phyloP scores from a whole-genome alignment of 2,888 invertebrate genomes.

The Pegoplata infirma region DNA sequence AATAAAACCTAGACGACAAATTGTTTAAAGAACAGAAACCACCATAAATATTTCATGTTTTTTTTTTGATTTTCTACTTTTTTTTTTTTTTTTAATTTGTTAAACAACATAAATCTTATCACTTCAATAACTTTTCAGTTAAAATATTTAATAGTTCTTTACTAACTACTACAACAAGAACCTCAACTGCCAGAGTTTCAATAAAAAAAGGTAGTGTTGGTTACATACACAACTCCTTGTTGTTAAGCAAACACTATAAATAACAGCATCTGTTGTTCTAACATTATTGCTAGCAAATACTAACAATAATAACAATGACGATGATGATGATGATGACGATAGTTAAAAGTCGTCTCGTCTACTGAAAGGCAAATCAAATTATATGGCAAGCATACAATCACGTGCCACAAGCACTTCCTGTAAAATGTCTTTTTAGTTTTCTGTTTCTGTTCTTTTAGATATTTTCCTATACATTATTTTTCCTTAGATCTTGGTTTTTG shows the following conservation, averaged over 20 bases:
- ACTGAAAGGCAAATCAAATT: slow-evolving; percentile 60
- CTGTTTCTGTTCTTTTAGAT: not conserved
- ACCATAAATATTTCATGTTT: too few relatives aligned
- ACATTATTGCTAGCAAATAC: too few relatives aligned
- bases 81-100: slow-evolving; percentile 35
- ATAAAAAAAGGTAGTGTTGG: not conserved
- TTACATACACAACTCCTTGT: slow-evolving; percentile 18
- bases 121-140: slow-evolving; percentile 53
- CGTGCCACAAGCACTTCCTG: slow-evolving; percentile 64
- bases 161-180: not conserved
- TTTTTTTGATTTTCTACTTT: not conserved
- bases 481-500: not conserved
- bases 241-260: slow-evolving; percentile 57
- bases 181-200: not conserved
- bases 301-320: not conserved
- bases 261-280: slow-evolving; percentile 55
- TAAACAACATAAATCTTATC: slow-evolving; percentile 61
- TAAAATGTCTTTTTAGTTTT: slow-evolving; percentile 60
- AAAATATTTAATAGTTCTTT: slow-evolving; percentile 38
- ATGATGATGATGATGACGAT: not conserved
- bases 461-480: not conserved
- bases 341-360: slow-evolving; percentile 48
- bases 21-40: not conserved
- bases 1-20: not conserved
- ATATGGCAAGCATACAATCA: slow-evolving; percentile 63